Percentiles rank a stretch among this genome's conserved stretches.
Evolutionary conservation across 37 sponge, comb jelly and placozoan species (phyloP).

Genomic region (Hormiphora californensis): DNA sequence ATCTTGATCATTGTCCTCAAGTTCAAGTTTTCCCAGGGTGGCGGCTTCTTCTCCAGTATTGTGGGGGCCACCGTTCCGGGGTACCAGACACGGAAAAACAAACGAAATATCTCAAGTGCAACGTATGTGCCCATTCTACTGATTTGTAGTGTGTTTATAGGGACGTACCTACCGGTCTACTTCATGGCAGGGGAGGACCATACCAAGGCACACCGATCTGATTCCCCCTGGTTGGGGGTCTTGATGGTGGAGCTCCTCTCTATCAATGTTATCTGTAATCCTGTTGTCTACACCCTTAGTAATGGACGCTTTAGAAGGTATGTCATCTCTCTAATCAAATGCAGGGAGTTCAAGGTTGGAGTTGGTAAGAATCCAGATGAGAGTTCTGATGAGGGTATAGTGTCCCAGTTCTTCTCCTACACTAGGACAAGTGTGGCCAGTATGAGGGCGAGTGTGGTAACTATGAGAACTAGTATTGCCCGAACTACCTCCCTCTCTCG

Average conservation of each 20-base stretch:
- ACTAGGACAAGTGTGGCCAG: not conserved
- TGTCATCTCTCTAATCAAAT: not conserved
- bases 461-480: too few species aligned
- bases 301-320: not conserved
- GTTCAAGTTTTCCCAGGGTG: not conserved
- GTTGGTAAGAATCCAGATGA: not conserved
- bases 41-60: constrained; percentile 6
- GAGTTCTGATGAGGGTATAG: not conserved
- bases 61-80: not conserved
- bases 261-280: not conserved
- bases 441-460: not conserved
- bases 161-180: not conserved
- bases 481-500: too few species aligned
- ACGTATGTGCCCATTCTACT: not conserved
- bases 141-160: not conserved
- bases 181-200: not conserved
- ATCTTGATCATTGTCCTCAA: not conserved
- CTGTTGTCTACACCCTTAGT: not conserved
- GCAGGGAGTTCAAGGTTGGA: not conserved
- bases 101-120: not conserved
- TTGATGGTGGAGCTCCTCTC: not conserved
- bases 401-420: not conserved
- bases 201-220: not conserved
- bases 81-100: not conserved
- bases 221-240: not conserved